Evolutionary conservation across 1,140 invertebrate species (phyloP).

Genomic region (Drosophila watanabei): DNA sequence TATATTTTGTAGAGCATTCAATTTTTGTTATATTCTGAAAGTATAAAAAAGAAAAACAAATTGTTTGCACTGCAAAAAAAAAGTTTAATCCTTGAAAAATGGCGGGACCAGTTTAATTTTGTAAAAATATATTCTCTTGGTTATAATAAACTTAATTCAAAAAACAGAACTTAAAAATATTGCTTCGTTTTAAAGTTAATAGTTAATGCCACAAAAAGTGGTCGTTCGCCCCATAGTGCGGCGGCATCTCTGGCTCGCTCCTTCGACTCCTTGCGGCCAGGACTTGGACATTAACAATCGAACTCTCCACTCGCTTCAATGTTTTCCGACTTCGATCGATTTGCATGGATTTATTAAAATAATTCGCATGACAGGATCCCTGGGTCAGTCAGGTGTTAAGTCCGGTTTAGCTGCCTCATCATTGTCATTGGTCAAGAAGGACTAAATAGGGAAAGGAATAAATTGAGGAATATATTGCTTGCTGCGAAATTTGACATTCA

Average conservation of each 20-base stretch:
- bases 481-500: neutral
- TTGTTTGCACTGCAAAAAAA: too few relatives aligned
- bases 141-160: too few relatives aligned
- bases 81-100: too few relatives aligned
- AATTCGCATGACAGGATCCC: conserved; percentile 55
- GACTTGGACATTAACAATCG: conserved; percentile 59
- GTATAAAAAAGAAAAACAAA: too few relatives aligned
- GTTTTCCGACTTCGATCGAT: conserved; percentile 1
- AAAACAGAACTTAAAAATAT: too few relatives aligned
- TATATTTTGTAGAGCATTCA: too few relatives aligned
- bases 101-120: too few relatives aligned
- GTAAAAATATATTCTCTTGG: too few relatives aligned
- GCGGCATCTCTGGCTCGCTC: neutral
- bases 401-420: conserved; percentile 21
- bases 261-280: conserved; percentile 30
- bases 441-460: neutral
- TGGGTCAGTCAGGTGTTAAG: conserved; percentile 26
- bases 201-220: too few relatives aligned
- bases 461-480: neutral
- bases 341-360: conserved; percentile 56
- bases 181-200: too few relatives aligned
- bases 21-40: too few relatives aligned
- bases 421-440: conserved; percentile 3
- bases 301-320: conserved; percentile 34
- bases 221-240: neutral